These are phyloP conservation scores for Mycogona germanica DNA, from an alignment of 2,888 invertebrate species.

Conservation along the genomic window DNA sequence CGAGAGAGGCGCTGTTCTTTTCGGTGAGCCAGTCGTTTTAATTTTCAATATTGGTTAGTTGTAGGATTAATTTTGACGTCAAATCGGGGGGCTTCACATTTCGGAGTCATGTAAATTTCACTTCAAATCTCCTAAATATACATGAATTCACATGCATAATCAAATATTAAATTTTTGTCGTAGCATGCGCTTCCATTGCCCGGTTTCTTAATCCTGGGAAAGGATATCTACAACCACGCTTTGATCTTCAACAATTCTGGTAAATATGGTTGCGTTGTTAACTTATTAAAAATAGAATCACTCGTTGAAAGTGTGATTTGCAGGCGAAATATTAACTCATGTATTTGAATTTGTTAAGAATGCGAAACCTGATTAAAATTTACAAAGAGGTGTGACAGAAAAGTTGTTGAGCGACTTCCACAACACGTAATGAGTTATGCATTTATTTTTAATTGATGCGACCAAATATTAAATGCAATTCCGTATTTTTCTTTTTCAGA, in stretches of 20 bases:
- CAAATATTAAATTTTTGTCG: neutral
- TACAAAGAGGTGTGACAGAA: no score
- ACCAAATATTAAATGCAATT: no score
- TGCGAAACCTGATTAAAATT: no score
- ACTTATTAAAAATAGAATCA: neutral
- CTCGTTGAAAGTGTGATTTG: neutral
- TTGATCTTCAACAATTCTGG: constrained; percentile 32
- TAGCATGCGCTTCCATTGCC: constrained; percentile 39
- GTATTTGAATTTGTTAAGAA: neutral
- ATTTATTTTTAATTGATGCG: neutral
- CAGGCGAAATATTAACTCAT: neutral
- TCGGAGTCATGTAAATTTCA: neutral
- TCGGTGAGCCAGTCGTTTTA: constrained; percentile 9
- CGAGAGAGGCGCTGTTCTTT: constrained; percentile 19
- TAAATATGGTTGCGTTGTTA: neutral
- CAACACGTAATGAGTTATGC: no score
- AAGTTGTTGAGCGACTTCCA: no score
- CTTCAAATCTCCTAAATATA: neutral
- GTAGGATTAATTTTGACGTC: neutral
- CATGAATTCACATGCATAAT: neutral
- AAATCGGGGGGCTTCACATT: no score
- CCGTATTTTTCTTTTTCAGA: constrained; percentile 5
- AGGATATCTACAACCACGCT: constrained; percentile 34
- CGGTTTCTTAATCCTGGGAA: constrained; percentile 35
- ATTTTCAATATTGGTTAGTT: neutral